These are phyloP conservation scores for Eupithecia inturbata DNA, from an alignment of 2,888 invertebrate genomes.

Conservation along the genomic window DNA sequence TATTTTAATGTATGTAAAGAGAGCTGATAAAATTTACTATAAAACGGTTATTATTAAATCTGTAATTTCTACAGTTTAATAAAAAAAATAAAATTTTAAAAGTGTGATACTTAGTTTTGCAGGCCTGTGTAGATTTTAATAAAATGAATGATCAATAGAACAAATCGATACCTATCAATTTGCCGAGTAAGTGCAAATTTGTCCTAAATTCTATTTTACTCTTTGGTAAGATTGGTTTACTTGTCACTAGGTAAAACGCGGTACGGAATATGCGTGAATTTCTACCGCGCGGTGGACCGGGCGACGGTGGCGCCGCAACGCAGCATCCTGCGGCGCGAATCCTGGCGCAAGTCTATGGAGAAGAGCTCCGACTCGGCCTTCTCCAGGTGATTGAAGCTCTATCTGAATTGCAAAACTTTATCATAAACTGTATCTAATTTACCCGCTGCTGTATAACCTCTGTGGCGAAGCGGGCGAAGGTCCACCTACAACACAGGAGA, in stretches of 20 bases:
- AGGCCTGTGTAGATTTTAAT: too few relatives aligned
- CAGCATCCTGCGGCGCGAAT: constrained; percentile 88
- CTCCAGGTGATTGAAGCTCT: constrained; percentile 88
- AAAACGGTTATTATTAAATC: too few relatives aligned
- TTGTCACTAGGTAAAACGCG: constrained; percentile 89
- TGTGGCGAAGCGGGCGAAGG: too few relatives aligned
- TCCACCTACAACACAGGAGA: too few relatives aligned
- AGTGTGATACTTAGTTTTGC: too few relatives aligned
- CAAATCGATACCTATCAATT: not conserved
- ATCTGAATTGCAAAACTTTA: constrained; percentile 4
- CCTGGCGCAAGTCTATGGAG: constrained; percentile 96
- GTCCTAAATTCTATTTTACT: not conserved
- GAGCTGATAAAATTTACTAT: too few relatives aligned
- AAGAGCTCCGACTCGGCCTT: constrained; percentile 96
- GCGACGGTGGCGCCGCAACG: constrained; percentile 77
- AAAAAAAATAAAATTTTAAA: too few relatives aligned
- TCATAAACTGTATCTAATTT: too few relatives aligned
- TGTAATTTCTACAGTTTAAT: too few relatives aligned
- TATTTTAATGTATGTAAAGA: too few relatives aligned
- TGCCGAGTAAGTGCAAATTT: not conserved
- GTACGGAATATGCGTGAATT: constrained; percentile 99
- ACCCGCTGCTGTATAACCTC: too few relatives aligned
- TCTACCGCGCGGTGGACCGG: constrained; percentile 95
- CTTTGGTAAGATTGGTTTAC: constrained; percentile 2
- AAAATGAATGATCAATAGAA: not conserved